These are phyloP conservation scores for Laterallus jamaicensis DNA, from an alignment of 2,113 vertebrate genomes.

Conservation along the genomic window DNA sequence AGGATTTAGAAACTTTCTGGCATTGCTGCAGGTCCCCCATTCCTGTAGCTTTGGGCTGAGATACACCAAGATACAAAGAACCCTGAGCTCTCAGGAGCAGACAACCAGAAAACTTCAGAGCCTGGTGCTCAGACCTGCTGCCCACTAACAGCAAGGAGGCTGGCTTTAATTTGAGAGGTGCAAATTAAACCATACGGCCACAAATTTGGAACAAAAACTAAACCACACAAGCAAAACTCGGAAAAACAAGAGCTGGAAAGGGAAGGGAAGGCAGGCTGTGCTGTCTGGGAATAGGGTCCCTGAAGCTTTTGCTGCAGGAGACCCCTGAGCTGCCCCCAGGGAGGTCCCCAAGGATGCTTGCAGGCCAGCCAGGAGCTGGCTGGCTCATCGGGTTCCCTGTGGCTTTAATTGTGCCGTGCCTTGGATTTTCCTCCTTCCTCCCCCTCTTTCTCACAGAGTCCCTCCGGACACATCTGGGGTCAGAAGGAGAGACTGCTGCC, in stretches of 20 bases:
- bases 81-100: neutral
- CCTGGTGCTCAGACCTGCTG: neutral
- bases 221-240: neutral
- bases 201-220: neutral
- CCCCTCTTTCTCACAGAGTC: neutral
- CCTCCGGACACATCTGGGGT: neutral
- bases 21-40: neutral
- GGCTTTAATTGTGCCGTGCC: neutral
- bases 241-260: neutral
- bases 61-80: neutral
- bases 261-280: neutral
- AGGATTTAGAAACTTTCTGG: neutral
- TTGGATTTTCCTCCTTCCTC: neutral
- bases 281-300: neutral
- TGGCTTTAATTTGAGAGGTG: conserved; percentile 46
- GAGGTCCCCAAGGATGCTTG: neutral
- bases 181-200: conserved; percentile 31
- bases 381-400: neutral
- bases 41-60: neutral
- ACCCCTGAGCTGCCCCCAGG: neutral
- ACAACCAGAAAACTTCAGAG: neutral
- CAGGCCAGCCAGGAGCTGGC: neutral
- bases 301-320: neutral
- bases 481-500: neutral
- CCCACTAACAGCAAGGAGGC: conserved; percentile 1